Evolutionary conservation across 2,888 invertebrate species (phyloP).

Genomic region (Caenorhabditis plicata): DNA sequence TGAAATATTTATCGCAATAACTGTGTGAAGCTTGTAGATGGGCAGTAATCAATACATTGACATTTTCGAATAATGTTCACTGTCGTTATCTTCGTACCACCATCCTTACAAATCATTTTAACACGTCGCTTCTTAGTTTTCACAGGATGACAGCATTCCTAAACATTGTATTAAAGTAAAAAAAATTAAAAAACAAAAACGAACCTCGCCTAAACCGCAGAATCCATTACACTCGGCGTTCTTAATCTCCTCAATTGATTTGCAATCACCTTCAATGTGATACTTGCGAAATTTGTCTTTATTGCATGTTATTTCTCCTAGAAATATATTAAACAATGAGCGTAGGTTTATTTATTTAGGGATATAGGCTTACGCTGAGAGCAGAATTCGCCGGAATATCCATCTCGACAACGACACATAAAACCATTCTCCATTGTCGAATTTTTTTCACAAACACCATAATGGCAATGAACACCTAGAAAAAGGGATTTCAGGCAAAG

Average conservation of each 20-base stretch:
- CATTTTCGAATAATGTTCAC: slow-evolving; percentile 57
- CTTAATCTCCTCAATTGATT: slow-evolving; percentile 57
- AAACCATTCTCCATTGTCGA: slow-evolving; percentile 77
- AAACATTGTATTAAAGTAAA: neutral
- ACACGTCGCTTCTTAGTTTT: slow-evolving; percentile 51
- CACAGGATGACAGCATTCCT: slow-evolving; percentile 52
- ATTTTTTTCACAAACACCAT: slow-evolving; percentile 49
- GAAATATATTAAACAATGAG: neutral
- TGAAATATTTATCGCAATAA: slow-evolving; percentile 1
- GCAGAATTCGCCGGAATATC: slow-evolving; percentile 76
- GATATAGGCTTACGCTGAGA: slow-evolving; percentile 33
- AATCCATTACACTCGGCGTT: slow-evolving; percentile 54
- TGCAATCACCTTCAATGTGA: slow-evolving; percentile 48
- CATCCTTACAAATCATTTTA: slow-evolving; percentile 55
- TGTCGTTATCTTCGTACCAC: slow-evolving; percentile 35
- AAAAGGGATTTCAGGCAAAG: too few relatives aligned
- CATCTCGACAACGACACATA: slow-evolving; percentile 85
- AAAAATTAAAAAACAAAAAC: neutral
- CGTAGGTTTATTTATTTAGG: neutral
- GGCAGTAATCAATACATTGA: slow-evolving; percentile 31
- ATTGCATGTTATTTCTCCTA: slow-evolving; percentile 52
- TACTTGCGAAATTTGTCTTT: slow-evolving; percentile 54
- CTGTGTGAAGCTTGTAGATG: slow-evolving; percentile 2
- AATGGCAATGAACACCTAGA: slow-evolving; percentile 45
- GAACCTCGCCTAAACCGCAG: slow-evolving; percentile 47